These are phyloP conservation scores for Pseudochromis fuscus DNA, from an alignment of 2,797 vertebrate genomes.

Conservation along the genomic window DNA sequence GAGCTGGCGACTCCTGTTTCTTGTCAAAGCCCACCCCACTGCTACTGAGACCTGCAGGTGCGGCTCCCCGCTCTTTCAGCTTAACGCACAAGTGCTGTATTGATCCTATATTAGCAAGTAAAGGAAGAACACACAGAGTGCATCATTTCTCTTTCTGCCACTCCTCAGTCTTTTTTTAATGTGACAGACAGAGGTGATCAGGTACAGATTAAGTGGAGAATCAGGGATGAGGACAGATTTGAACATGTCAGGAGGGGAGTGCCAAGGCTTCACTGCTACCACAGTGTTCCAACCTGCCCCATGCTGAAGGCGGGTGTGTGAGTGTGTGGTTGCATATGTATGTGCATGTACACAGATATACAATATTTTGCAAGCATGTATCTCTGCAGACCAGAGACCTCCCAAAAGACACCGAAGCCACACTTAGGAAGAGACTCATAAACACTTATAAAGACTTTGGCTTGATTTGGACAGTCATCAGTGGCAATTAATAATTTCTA, in stretches of 20 bases:
- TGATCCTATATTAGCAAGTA: conserved; percentile 14
- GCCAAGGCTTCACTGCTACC: conserved; percentile 65
- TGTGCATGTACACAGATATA: conserved; percentile 42
- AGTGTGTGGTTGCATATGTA: conserved; percentile 39
- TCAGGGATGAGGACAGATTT: conserved; percentile 79
- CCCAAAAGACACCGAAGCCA: conserved; percentile 14
- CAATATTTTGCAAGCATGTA: conserved; percentile 21
- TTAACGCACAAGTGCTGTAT: conserved; percentile 20
- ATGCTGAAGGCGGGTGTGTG: conserved; percentile 60
- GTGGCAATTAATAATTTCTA: no score
- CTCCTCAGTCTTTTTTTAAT: conserved; percentile 52
- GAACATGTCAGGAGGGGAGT: conserved; percentile 81
- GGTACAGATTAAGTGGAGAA: conserved; percentile 74
- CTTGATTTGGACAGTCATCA: background rate
- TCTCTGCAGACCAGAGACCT: conserved; percentile 21
- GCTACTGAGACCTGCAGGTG: conserved; percentile 28
- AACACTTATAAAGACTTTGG: no score
- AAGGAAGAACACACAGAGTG: conserved; percentile 7
- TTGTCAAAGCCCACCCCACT: conserved; percentile 25
- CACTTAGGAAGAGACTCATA: conserved; percentile 3
- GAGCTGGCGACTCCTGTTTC: conserved; percentile 47
- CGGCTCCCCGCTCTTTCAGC: conserved; percentile 7
- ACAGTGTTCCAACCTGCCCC: conserved; percentile 81
- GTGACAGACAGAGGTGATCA: conserved; percentile 72
- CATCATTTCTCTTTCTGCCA: conserved; percentile 12